Base-by-base conservation (phyloP, 2,888 invertebrate genomes). In the Lasioglossum zephyrum region DNA sequence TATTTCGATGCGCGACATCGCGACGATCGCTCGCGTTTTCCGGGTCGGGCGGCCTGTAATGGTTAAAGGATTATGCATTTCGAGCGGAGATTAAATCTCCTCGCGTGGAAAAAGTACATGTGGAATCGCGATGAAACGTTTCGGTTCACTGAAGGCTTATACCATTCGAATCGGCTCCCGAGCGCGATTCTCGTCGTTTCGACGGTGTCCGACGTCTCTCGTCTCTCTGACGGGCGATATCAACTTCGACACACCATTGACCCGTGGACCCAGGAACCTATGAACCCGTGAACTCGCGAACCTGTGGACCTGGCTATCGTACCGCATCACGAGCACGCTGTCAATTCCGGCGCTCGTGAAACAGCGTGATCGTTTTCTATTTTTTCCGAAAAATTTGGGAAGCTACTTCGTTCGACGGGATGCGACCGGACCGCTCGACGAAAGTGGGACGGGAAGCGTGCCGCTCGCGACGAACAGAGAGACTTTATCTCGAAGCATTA, bases 21-120 rank as follows among this genome's bases (percentile, higher is more conserved):
- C 60, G 22, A n/a, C 39, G 39, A 4, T 11, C 70, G 49, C 53
- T 31, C 31, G 39, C 60, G 57, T 44, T 74, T 72, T 11, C 44
- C 44, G 81, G 36, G 47, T 63, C 36, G 57, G 9, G 44, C 69
- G 69, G 26, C 47, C 53, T 77, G 60, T 78, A 85, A 82, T 39
- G 73, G 69, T n/a, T 60, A 75, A 70, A 77, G 86, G 87, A 89
- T 89, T 83, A 80, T 80, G 73, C 69, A 63, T 82, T 84, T 70
- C 44, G 53, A 82, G 16, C 77, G 75, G 82, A 85, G 88, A 89
- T 89, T 88, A 83, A 85, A 79, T 74, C 73, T 81, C 53, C 49
- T 47, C 73, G 70, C 44, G 79, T 41, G 87, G 82, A 88, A 89
- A 89, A 87, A 87, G 82, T 53, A 77, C 81, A 85, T 47, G 70